Base-by-base conservation (phyloP, 1,140 invertebrate species). In the Lepidostoma basale region DNA sequence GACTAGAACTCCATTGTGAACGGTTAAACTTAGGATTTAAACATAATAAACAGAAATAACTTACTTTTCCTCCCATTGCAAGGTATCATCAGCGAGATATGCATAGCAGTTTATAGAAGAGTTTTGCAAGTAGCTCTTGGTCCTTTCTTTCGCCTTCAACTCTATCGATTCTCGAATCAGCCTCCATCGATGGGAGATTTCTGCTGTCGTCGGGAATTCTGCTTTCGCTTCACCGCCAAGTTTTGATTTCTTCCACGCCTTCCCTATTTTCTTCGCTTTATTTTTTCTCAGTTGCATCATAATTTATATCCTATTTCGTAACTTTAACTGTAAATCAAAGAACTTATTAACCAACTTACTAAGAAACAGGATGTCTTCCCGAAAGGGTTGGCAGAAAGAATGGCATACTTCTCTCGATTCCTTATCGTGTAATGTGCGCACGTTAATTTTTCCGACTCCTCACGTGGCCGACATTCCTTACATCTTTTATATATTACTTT, bases 1-100 rank as follows among this genome's bases (percentile, higher is more conserved):
- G n/a, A n/a, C n/a, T n/a, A n/a, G n/a, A n/a, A n/a, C n/a, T n/a
- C n/a, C n/a, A n/a, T n/a, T n/a, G n/a, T n/a, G n/a, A n/a, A n/a
- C n/a, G n/a, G n/a, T n/a, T n/a, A n/a, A n/a, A 6, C 12, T 33
- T 33, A n/a, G n/a, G n/a, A n/a, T n/a, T n/a, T n/a, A n/a, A n/a
- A n/a, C n/a, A n/a, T n/a, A n/a, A n/a, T n/a, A n/a, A n/a, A 36
- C 33, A 36, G 14, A 45, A 28, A 58, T 33, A 28, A 60, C 59
- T 62, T 25, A 73, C 71, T 54, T 69, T 59, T 73, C 71, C 59
- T 63, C 66, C 22, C 36, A 63, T 30, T 64, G 30, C 47, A 73
- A 20, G 4, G 67, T 69, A 36, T 56, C 40, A 36, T 70, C 72
- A 9, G 63, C 72, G 1, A 73, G 58, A 12, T 73, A 70, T 22